Evolutionary conservation across 2,113 vertebrate genomes (phyloP).

Genomic region (Grammomys dolichurus): DNA sequence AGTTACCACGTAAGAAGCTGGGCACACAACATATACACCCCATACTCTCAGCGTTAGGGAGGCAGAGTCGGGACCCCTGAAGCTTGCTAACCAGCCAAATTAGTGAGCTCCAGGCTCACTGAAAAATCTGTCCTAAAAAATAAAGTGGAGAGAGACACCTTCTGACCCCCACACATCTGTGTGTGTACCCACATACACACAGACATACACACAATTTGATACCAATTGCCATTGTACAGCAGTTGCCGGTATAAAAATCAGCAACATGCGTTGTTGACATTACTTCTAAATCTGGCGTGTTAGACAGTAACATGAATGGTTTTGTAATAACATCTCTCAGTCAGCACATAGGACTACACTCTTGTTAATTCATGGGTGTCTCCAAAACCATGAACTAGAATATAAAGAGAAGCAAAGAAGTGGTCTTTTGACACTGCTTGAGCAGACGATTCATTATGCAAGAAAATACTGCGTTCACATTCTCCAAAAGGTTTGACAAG

Average conservation of each 20-base stretch:
- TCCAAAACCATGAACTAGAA: slow-evolving; percentile 11
- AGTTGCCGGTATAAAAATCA: not conserved
- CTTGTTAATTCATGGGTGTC: not conserved
- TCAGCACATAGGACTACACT: not conserved
- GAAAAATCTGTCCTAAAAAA: not conserved
- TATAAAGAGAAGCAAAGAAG: slow-evolving; percentile 53
- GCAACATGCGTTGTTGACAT: not conserved
- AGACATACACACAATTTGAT: not conserved
- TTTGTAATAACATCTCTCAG: slow-evolving; percentile 33
- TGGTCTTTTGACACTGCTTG: not conserved
- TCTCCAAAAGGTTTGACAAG: slow-evolving; percentile 65
- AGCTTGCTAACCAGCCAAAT: not conserved
- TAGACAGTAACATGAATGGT: slow-evolving; percentile 2
- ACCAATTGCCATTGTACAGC: not conserved
- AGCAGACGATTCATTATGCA: slow-evolving; percentile 54
- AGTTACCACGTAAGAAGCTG: not conserved
- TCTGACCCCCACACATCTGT: not conserved
- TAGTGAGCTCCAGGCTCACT: not conserved
- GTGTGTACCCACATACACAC: not conserved
- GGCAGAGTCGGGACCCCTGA: not conserved
- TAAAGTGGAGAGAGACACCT: not conserved
- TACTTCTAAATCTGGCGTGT: not conserved
- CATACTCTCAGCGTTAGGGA: not conserved
- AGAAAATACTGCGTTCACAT: not conserved
- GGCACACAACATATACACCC: not conserved